These are phyloP conservation scores for Amphipoea oculea DNA, from an alignment of 2,888 invertebrate genomes.

Conservation along the genomic window DNA sequence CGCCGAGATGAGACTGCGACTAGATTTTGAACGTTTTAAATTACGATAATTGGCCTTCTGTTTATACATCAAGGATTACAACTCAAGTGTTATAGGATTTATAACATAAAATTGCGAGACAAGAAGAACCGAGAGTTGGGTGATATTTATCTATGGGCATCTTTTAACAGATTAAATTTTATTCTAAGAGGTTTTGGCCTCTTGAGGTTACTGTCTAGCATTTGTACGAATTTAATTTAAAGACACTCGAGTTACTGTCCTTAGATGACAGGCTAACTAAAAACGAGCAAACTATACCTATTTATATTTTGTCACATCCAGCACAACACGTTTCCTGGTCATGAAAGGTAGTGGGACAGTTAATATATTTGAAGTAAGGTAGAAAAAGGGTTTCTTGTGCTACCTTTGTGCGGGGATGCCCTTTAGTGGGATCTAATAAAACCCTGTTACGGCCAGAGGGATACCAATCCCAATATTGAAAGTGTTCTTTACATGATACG, in stretches of 20 bases:
- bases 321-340: slow-evolving; percentile 57
- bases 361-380: slow-evolving; percentile 91
- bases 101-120: background rate
- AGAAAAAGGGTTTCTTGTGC: slow-evolving; percentile 89
- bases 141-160: too few species aligned
- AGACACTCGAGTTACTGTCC: too few species aligned
- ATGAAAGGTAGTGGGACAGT: slow-evolving; percentile 87
- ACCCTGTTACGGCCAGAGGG: slow-evolving; percentile 91
- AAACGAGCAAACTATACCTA: too few species aligned
- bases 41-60: background rate
- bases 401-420: slow-evolving; percentile 90
- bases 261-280: too few species aligned
- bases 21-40: too few species aligned
- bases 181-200: too few species aligned
- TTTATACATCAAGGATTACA: background rate
- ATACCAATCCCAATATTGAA: slow-evolving; percentile 90
- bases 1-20: too few species aligned
- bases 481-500: slow-evolving; percentile 90
- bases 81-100: background rate
- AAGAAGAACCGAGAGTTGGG: too few species aligned
- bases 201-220: too few species aligned
- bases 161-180: too few species aligned
- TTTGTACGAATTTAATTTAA: too few species aligned
- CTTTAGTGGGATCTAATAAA: slow-evolving; percentile 91
- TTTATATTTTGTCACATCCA: slow-evolving; percentile 66